Evolutionary conservation across 1,140 invertebrate genomes (phyloP), one percentile per base, ranked within the genome.

Genomic region (Drosophila pandora): DNA sequence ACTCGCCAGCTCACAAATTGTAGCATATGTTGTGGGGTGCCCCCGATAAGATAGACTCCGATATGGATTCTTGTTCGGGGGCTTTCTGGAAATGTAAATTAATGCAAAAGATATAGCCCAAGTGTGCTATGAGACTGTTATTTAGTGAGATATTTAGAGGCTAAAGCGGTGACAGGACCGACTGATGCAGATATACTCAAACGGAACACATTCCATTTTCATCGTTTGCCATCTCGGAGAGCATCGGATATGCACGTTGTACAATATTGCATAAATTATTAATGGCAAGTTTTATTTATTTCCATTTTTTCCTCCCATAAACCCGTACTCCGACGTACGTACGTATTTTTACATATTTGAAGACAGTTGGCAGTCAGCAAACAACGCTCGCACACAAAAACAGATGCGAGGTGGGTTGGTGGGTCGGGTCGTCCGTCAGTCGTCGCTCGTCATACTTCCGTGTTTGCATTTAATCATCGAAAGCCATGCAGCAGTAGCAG

Each of bases 391-490:
- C 82, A 85, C 74, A 81, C 55, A 75, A 43, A 25, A 22, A 25
- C 34, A 64, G 43, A 7, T 9, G 28, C 1, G 49, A 43, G 30
- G 73, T 55, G 47, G 30, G 57, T 61, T 39, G 50, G 59, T 65
- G 58, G 28, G 79, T 50, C 56, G 6, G 79, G 60, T 56, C 32
- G 67, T 68, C 60, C 47, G 45, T 70, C 60, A 52, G 52, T 65
- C 61, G 59, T 68, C 71, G 67, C 60, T 87, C 82, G 78, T 87
- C 83, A 88, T 88, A 87, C 88, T 88, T 87, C 83, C 83, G 83
- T 87, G 83, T 87, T 87, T 87, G 83, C 83, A 87, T 87, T 87
- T 87, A 87, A 87, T 87, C 83, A 87, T 87, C 84, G 83, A 87
- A 87, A 88, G 71, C 75, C 71, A 79, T 87, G 83, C 82, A 85